Conservation (phyloP, 2,888 invertebrate species). For the Erebia palarica region DNA sequence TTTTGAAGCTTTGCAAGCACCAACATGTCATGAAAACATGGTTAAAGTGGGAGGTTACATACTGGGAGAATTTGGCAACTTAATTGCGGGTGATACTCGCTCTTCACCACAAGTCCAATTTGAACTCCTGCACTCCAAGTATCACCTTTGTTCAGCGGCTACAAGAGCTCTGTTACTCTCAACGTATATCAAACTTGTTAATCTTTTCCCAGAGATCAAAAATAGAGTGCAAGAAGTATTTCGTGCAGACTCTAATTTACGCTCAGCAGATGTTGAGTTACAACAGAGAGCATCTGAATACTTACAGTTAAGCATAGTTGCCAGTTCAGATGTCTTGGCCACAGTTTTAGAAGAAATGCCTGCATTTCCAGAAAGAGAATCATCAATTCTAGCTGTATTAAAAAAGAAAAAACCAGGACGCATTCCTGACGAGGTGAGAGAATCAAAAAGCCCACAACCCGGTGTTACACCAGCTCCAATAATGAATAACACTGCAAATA, state of each 20-base stretch:
- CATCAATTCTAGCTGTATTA: constrained; percentile 97
- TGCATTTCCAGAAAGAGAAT: constrained; percentile 99
- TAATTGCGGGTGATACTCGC: constrained; percentile 98
- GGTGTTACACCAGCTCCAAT: constrained; percentile 69
- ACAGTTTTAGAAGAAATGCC: constrained; percentile 99
- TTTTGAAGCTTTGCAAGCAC: constrained; percentile 99
- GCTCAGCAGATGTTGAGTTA: constrained; percentile 98
- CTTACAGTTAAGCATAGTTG: constrained; percentile 96
- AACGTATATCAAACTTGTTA: constrained; percentile 99
- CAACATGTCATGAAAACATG: constrained; percentile 99
- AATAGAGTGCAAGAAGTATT: constrained; percentile 97
- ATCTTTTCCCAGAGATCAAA: constrained; percentile 99
- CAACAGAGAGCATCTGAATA: constrained; percentile 99
- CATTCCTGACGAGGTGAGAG: constrained; percentile 93
- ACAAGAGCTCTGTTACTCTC: constrained; percentile 98
- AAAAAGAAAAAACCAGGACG: constrained; percentile 99
- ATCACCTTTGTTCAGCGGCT: constrained; percentile 98
- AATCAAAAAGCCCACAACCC: constrained; percentile 89
- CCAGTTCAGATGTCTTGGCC: constrained; percentile 98
- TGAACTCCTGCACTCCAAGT: constrained; percentile 98
- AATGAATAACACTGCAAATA: constrained; percentile 76
- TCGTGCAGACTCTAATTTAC: constrained; percentile 95
- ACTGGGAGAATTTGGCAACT: constrained; percentile 99
- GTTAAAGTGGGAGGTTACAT: constrained; percentile 99
- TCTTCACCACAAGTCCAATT: constrained; percentile 99